phyloP scores from a whole-genome alignment of 2,888 invertebrate genomes.

The Drosophila rellima region DNA sequence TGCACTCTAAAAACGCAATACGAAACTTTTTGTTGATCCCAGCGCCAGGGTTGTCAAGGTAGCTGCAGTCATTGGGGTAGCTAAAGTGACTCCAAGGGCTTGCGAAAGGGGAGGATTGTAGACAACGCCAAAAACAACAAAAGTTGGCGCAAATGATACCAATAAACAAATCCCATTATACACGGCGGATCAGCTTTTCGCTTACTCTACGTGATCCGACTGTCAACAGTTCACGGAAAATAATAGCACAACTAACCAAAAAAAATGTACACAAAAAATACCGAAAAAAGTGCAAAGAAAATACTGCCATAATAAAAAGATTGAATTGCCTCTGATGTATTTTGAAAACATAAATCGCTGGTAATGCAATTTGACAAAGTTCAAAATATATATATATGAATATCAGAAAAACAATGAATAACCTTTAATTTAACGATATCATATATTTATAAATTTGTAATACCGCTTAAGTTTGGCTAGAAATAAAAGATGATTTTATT shows the following conservation, averaged over 20 bases:
- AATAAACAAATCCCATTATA: slow-evolving; percentile 85
- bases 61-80: slow-evolving; percentile 43
- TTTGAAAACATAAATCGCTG: slow-evolving; percentile 15
- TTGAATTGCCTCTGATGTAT: slow-evolving; percentile 19
- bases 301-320: slow-evolving; percentile 12
- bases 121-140: slow-evolving; percentile 21
- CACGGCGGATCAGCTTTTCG: slow-evolving; percentile 84
- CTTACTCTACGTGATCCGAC: slow-evolving; percentile 83
- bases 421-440: no score
- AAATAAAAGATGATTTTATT: no score
- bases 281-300: slow-evolving; percentile 11
- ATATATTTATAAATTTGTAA: no score
- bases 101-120: slow-evolving; percentile 26
- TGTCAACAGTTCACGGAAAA: slow-evolving; percentile 61
- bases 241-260: slow-evolving; percentile 4
- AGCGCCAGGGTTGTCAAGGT: neutral
- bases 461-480: no score
- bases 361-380: slow-evolving; percentile 35
- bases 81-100: no score
- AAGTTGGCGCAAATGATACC: slow-evolving; percentile 83
- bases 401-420: no score
- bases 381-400: no score
- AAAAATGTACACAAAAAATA: slow-evolving; percentile 8
- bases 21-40: slow-evolving; percentile 65
- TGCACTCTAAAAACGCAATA: slow-evolving; percentile 81